phyloP scores from a whole-genome alignment of 2,888 invertebrate genomes.

The Lapara coniferarum region DNA sequence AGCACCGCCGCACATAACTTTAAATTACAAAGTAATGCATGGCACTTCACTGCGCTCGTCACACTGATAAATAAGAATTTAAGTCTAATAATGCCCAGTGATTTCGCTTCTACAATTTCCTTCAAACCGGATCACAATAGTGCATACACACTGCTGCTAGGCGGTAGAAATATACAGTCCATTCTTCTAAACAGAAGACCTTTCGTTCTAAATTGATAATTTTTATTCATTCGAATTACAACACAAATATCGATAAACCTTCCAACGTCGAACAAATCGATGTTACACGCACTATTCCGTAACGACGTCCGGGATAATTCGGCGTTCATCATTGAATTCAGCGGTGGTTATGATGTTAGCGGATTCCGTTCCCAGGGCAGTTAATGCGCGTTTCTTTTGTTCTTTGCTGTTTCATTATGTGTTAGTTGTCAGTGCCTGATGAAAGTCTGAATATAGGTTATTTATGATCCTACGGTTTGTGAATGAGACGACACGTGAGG shows the following conservation, averaged over 20 bases:
- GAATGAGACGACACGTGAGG: not conserved
- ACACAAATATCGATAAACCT: not conserved
- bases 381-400: constrained; percentile 21
- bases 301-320: constrained; percentile 13
- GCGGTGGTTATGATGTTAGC: constrained; percentile 7
- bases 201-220: no score
- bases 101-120: no score
- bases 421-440: constrained; percentile 8
- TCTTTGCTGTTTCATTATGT: constrained; percentile 21
- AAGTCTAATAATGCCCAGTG: no score
- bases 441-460: constrained; percentile 1
- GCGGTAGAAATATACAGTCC: no score
- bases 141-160: no score
- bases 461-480: constrained; percentile 2
- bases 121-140: no score
- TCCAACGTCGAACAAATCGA: not conserved
- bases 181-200: no score
- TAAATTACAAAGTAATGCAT: no score
- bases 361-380: constrained; percentile 27
- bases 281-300: not conserved
- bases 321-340: constrained; percentile 10
- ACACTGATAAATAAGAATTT: no score
- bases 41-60: no score
- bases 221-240: no score
- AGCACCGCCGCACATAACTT: no score